Percentiles rank a stretch among this genome's conserved stretches.
Conservation (phyloP, 1,140 invertebrate species). For the Aphaenogaster ashmeadi region DNA sequence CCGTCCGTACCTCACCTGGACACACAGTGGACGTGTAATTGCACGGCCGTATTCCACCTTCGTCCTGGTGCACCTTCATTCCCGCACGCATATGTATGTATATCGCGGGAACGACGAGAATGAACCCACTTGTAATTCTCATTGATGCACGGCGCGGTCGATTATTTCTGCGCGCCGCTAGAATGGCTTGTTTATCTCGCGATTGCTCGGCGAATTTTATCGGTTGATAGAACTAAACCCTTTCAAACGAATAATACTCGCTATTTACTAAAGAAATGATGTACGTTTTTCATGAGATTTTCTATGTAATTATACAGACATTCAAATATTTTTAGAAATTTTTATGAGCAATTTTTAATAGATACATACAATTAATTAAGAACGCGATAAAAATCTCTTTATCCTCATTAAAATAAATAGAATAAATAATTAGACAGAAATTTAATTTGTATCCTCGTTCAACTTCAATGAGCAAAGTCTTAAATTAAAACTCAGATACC, state of each 20-base stretch:
- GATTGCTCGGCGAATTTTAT: conserved; percentile 27
- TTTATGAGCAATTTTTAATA: not conserved
- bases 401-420: not conserved
- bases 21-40: conserved; percentile 71
- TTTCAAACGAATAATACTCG: not conserved
- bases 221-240: not conserved
- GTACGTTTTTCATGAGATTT: not conserved
- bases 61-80: conserved; percentile 59
- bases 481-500: not conserved
- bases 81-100: conserved; percentile 6
- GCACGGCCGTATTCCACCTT: conserved; percentile 57
- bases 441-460: not conserved
- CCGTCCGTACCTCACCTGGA: conserved; percentile 68
- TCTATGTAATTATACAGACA: not conserved
- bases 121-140: conserved; percentile 66
- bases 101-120: conserved; percentile 50
- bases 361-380: conserved; percentile 3
- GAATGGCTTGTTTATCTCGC: conserved; percentile 44
- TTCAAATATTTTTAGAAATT: not conserved
- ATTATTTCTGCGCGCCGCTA: conserved; percentile 13
- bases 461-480: not conserved
- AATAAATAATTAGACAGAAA: not conserved
- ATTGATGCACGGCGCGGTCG: conserved; percentile 66
- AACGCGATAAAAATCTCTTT: not conserved
- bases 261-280: not conserved